Conservation (phyloP, 2,113 vertebrate species). For the Speoplatyrhinus poulsoni region DNA sequence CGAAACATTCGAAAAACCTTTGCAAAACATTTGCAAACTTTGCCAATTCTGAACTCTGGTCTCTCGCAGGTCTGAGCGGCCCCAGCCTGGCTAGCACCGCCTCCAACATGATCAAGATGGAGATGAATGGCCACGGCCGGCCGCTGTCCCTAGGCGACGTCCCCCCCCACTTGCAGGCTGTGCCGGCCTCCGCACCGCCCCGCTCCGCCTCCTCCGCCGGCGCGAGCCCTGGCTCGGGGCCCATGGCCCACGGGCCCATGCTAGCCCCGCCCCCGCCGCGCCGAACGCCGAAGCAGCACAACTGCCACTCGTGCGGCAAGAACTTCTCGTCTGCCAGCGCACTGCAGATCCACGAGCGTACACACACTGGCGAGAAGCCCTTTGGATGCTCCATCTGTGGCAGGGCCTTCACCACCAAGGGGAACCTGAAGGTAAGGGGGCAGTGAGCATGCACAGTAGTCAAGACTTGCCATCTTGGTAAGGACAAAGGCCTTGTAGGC, state of each 20-base stretch:
- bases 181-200: conserved; percentile 83
- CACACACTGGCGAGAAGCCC: conserved; percentile 98
- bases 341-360: conserved; percentile 98
- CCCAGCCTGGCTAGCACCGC: conserved; percentile 88
- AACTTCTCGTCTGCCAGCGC: conserved; percentile 99
- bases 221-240: no score
- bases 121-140: conserved; percentile 96
- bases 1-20: no score
- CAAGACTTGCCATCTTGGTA: no score
- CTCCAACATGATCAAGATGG: conserved; percentile 95
- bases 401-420: conserved; percentile 98
- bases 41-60: conserved; percentile 57
- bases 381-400: conserved; percentile 98
- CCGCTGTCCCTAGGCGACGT: conserved; percentile 85
- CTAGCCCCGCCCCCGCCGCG: conserved; percentile 92
- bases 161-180: conserved; percentile 83
- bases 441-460: background rate
- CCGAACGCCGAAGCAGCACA: conserved; percentile 98
- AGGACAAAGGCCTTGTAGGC: background rate
- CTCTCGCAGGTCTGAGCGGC: conserved; percentile 83
- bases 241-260: conserved; percentile 75
- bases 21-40: no score
- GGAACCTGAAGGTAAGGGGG: conserved; percentile 92
- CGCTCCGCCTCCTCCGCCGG: conserved; percentile 73
- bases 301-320: conserved; percentile 98